phyloP scores from a whole-genome alignment of 1,140 invertebrate species.

The Bombus sibiricus region DNA sequence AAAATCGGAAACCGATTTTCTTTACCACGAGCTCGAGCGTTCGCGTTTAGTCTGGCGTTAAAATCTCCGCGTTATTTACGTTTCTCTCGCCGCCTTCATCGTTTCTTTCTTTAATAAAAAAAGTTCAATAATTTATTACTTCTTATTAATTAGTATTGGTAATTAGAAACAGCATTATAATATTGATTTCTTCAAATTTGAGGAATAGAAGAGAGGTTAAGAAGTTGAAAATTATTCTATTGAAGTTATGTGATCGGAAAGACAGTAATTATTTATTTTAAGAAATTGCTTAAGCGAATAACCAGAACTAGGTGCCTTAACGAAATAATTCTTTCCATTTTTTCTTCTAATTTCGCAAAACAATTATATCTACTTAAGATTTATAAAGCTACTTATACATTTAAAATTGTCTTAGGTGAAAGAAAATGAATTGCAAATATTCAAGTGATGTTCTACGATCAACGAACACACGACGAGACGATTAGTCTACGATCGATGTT shows the following conservation, averaged over 20 bases:
- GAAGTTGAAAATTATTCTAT: too few species aligned
- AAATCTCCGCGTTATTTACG: background rate
- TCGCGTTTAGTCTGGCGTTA: background rate
- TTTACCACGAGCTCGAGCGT: background rate
- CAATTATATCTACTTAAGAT: background rate
- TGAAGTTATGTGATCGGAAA: too few species aligned
- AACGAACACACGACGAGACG: background rate
- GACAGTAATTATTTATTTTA: too few species aligned
- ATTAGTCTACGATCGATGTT: background rate
- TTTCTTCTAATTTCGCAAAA: background rate
- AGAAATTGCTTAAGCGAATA: too few species aligned
- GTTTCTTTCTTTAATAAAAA: background rate
- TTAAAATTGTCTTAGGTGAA: background rate
- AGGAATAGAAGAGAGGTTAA: too few species aligned
- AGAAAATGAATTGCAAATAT: background rate
- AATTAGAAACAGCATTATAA: too few species aligned
- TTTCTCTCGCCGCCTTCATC: background rate
- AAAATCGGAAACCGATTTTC: constrained; percentile 5
- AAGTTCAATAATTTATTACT: background rate
- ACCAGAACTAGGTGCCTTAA: too few species aligned
- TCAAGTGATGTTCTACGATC: background rate
- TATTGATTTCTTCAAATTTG: too few species aligned
- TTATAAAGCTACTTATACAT: background rate
- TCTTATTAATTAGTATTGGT: too few species aligned
- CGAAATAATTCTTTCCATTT: too few species aligned